A percentile compares a stretch with the other conserved stretches of the same genome.
Conservation (phyloP, 1,140 invertebrate species). For the Drosophila chauvacae region DNA sequence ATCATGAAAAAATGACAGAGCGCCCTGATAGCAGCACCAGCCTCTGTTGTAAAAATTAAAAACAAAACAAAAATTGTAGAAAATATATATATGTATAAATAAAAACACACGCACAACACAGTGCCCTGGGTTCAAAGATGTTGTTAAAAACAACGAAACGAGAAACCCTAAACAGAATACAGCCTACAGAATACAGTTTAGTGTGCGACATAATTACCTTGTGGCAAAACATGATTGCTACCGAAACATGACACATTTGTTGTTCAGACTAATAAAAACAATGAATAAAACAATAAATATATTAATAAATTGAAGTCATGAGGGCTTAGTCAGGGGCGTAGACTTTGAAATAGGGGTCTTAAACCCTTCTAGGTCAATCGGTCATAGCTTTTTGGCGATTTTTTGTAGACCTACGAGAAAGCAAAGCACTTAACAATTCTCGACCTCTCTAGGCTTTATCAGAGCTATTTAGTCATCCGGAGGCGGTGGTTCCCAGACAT, state of each 20-base stretch:
- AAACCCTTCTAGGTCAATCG: constrained; percentile 9
- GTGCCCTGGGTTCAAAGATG: constrained; percentile 75
- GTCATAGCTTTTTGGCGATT: constrained; percentile 2
- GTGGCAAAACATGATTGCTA: constrained; percentile 67
- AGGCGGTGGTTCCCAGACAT: not conserved
- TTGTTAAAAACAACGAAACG: constrained; percentile 29
- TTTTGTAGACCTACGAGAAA: constrained; percentile 4
- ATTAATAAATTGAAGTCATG: constrained; percentile 35
- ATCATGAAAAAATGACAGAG: constrained; percentile 59
- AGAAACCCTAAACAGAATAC: constrained; percentile 35
- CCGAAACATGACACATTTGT: constrained; percentile 54
- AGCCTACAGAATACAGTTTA: constrained; percentile 43
- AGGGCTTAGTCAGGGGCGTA: constrained; percentile 34
- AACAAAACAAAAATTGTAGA: not conserved
- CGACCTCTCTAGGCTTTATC: not conserved
- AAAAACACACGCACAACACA: constrained; percentile 22
- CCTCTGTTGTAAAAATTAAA: constrained; percentile 36
- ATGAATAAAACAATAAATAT: constrained; percentile 55
- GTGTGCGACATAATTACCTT: constrained; percentile 71
- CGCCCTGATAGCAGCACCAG: constrained; percentile 47
- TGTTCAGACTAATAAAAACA: constrained; percentile 24
- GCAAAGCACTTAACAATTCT: constrained; percentile 20
- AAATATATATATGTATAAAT: not conserved
- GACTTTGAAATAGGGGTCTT: constrained; percentile 12
- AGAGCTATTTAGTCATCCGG: not conserved